Evolutionary conservation across 2,797 vertebrate species (phyloP).

Genomic region (Perodicticus potto): DNA sequence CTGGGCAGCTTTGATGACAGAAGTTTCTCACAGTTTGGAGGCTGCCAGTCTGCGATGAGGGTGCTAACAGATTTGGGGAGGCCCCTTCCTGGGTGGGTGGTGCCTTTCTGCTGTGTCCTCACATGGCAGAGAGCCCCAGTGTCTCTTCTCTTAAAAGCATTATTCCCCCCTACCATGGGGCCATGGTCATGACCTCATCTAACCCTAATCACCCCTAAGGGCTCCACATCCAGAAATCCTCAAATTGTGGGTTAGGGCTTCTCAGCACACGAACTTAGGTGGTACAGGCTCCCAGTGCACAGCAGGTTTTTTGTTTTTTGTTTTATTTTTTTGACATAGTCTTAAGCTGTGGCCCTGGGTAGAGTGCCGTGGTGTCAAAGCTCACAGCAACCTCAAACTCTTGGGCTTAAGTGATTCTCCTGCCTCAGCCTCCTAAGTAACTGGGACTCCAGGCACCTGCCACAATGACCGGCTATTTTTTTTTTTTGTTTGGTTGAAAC

Average conservation of each 20-base stretch:
- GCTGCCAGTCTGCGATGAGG: background rate
- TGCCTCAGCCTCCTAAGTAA: too few relatives aligned
- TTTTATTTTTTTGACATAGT: too few relatives aligned
- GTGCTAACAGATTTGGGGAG: background rate
- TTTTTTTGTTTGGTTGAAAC: too few relatives aligned
- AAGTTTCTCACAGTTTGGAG: fast-evolving
- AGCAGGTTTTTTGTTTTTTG: background rate
- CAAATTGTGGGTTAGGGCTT: background rate
- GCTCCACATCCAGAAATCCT: background rate
- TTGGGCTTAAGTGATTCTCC: too few relatives aligned
- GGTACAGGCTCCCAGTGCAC: background rate
- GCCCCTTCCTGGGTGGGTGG: background rate
- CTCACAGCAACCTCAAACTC: too few relatives aligned
- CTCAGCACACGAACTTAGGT: background rate
- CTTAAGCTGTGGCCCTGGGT: too few relatives aligned
- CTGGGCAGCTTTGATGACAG: fast-evolving
- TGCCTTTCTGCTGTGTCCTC: background rate
- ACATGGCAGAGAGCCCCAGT: background rate
- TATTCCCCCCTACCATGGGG: too few relatives aligned
- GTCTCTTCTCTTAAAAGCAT: background rate
- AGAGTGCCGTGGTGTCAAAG: too few relatives aligned
- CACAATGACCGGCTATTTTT: too few relatives aligned
- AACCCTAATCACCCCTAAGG: background rate
- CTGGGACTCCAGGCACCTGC: too few relatives aligned
- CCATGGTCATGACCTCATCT: background rate